Evolutionary conservation across 37 sponge, comb jelly and placozoan species (phyloP).

Genomic region (Mnemiopsis leidyi): DNA sequence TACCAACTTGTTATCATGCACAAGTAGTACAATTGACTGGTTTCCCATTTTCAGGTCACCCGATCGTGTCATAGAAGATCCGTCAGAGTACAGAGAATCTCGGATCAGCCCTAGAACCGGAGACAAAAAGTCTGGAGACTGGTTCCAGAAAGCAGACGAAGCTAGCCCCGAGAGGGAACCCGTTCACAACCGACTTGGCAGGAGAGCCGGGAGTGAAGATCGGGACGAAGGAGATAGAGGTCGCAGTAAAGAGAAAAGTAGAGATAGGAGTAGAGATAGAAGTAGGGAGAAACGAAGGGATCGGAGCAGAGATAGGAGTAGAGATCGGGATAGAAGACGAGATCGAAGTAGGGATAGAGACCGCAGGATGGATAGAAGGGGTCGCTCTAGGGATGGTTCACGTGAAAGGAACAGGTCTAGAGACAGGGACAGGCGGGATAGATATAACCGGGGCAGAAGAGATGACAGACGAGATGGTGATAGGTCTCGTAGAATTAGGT

Average conservation of each 20-base stretch:
- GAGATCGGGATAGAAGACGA: not conserved
- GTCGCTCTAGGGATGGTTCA: too few species aligned
- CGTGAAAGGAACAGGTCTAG: not conserved
- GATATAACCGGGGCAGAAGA: not conserved
- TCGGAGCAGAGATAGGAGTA: not conserved
- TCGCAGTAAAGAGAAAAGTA: not conserved
- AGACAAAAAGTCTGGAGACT: not conserved
- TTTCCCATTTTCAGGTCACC: conserved; percentile 43
- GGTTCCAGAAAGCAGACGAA: conserved; percentile 19
- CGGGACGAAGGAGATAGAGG: not conserved
- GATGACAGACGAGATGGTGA: not conserved
- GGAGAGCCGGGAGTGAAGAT: not conserved
- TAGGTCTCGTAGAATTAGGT: not conserved
- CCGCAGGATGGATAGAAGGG: not conserved
- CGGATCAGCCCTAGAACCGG: not conserved
- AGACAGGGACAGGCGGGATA: conserved; percentile 17
- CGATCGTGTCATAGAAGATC: not conserved
- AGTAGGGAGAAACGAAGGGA: conserved; percentile 1
- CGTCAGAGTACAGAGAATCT: not conserved
- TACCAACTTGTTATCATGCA: too few species aligned
- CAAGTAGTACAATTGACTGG: too few species aligned
- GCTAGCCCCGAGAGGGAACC: conserved; percentile 14
- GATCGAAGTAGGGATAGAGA: conserved; percentile 39
- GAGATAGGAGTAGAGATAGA: not conserved
- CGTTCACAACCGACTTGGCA: conserved; percentile 19